Base-by-base conservation (phyloP, 1,140 invertebrate species). In the Latrodectus geometricus region DNA sequence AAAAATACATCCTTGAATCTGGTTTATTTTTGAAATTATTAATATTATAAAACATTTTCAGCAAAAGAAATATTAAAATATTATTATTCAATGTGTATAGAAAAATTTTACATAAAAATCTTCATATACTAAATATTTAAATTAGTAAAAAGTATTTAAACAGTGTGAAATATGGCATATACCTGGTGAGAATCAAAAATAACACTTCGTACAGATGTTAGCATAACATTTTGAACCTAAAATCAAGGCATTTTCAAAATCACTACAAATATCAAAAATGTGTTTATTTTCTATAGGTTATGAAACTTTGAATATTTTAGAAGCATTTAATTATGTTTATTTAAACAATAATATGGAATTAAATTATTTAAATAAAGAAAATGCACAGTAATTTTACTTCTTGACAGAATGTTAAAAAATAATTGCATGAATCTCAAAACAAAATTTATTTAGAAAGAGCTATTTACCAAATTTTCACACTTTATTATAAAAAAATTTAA, bases 221-320 rank as follows among this genome's bases (percentile, higher is more conserved):
- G 90, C n/a, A 95, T 94, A 90, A 96, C 94, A 88, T 94, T 93
- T 89, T 94, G 93, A 14, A 93, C 87, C 92, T 85, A 61, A 72
- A 21, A 77, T 21, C 54, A 61, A 77, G 52, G 35, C 35, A 35
- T 35, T 35, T 35, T 35, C 35, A 35, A 35, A 35, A 35, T 35
- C 35, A 35, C 35, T 35, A 35, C 35, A 35, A 35, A 35, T 35
- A 35, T 35, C 35, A 1, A 35, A 35, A 35, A 35, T 35, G 5
- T 35, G 35, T 5, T 35, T 35, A 1, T 35, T 35, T 35, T 35
- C 35, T 35, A 35, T 35, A 35, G 5, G 5, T 5, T 1, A 35
- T 35, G 1, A 35, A 35, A 35, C 35, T 35, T 5, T 35, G 35
- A 35, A 35, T 3, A 35, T 35, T 35, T 35, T 35, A 35, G 35